Conservation (phyloP, 2,888 invertebrate genomes). For the Drosophila stalkeri region DNA sequence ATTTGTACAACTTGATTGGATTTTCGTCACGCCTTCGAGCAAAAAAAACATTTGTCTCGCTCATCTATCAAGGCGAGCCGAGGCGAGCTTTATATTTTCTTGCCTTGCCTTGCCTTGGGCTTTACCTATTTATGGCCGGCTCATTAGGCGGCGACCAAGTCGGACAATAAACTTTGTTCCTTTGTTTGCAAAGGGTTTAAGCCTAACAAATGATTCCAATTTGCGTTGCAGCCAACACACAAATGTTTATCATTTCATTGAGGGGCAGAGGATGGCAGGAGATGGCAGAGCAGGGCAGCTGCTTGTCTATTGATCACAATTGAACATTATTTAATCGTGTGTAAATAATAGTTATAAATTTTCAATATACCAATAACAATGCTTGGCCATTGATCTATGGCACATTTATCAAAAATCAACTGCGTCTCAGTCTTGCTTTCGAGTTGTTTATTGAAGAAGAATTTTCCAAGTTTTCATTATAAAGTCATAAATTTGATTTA, state of each 20-base stretch:
- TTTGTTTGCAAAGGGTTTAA: constrained; percentile 71
- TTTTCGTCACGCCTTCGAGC: constrained; percentile 77
- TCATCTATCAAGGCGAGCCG: constrained; percentile 61
- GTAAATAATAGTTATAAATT: constrained; percentile 77
- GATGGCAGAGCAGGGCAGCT: neutral
- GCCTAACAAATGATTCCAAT: constrained; percentile 71
- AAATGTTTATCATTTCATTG: constrained; percentile 21
- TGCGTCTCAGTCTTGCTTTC: constrained; percentile 5
- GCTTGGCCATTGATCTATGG: constrained; percentile 39
- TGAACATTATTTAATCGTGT: constrained; percentile 81
- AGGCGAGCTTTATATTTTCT: constrained; percentile 47
- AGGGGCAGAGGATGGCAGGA: neutral
- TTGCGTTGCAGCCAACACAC: constrained; percentile 48
- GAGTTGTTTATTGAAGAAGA: constrained; percentile 3
- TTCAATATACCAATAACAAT: constrained; percentile 26
- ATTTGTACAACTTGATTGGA: constrained; percentile 78
- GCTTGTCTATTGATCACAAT: constrained; percentile 28
- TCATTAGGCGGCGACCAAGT: constrained; percentile 57
- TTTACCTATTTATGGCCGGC: constrained; percentile 53
- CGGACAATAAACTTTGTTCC: neutral
- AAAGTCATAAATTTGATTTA: constrained; percentile 76
- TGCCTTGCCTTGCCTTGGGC: constrained; percentile 9
- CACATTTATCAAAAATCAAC: constrained; percentile 26
- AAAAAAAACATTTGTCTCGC: constrained; percentile 37
- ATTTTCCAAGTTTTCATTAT: constrained; percentile 57